Evolutionary conservation across 2,113 vertebrate species (phyloP), one percentile per base, ranked within the genome.

Genomic region (Otis tarda): DNA sequence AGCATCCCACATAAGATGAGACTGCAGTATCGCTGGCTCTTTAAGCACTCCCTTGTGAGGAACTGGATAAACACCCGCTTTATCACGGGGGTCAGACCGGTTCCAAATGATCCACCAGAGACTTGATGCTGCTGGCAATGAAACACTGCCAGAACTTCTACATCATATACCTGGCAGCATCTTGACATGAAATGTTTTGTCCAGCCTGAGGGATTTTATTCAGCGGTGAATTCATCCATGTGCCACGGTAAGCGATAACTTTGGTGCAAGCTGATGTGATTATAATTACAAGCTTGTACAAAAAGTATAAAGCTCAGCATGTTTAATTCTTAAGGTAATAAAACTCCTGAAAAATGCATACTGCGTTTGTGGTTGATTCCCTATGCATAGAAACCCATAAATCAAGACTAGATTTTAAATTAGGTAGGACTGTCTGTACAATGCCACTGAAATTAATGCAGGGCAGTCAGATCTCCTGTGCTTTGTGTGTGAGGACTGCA

Each of bases 391-490:
- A 91, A 82, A 91, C 27, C 87, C 84, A 79, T 89, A 93, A 94
- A 94, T 93, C 81, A 93, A 87, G 91, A 60, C 37, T 39, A 52
- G 84, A 39, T 64, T 92, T 92, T 92, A 64, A 93, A 95, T 95
- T 23, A 71, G 82, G 50, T 24, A 39, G 77, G 57, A 37, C 65
- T 75, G 65, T 47, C 80, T 68, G 47, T 75, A 60, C 2, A 1
- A 18, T 45, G 60, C 33, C 39, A 8, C 1, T 78, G 87, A 75
- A 81, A 87, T 87, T 43, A 71, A 82, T 49, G 69, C 49, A 49
- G 64, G 61, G 17, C 71, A 39, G 30, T 23, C 47, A 33, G 43
- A 18, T 53, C 64, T 86, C 68, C 64, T 23, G 19, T 33, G 63
- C 83, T 83, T 83, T 50, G 31, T 64, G 59, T 3, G 4, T 64